Evolutionary conservation across 2,888 invertebrate genomes (phyloP).

Genomic region (Spisula solida): DNA sequence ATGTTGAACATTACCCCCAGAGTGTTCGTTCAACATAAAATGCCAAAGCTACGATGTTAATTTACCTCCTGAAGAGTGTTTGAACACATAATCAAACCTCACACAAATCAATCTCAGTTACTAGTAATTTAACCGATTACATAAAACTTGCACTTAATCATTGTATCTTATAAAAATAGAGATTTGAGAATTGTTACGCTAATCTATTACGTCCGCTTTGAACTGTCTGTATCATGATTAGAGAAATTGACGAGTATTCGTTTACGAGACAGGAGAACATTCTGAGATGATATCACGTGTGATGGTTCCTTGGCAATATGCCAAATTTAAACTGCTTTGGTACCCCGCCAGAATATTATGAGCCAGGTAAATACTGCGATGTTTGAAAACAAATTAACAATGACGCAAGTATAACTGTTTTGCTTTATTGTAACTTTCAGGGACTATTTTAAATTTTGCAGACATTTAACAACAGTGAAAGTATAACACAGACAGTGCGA

Average conservation of each 20-base stretch:
- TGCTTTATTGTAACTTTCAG: background rate
- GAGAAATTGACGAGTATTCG: background rate
- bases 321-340: conserved; percentile 32
- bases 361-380: conserved; percentile 28
- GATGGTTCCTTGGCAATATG: background rate
- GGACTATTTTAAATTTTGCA: too few species aligned
- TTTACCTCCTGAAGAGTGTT: background rate
- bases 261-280: background rate
- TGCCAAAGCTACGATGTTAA: too few species aligned
- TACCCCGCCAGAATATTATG: conserved; percentile 14
- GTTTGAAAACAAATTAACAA: conserved; percentile 29
- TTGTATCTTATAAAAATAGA: background rate
- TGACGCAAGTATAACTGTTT: conserved; percentile 22
- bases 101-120: background rate
- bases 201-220: background rate
- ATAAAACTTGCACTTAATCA: background rate
- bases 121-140: background rate
- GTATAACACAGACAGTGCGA: too few species aligned
- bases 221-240: background rate
- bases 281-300: background rate
- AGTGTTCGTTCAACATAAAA: too few species aligned
- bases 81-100: background rate
- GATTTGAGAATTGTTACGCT: background rate
- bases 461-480: too few species aligned
- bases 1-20: too few species aligned